Conservation (phyloP, 2,113 vertebrate species). For the Condylura cristata region DNA sequence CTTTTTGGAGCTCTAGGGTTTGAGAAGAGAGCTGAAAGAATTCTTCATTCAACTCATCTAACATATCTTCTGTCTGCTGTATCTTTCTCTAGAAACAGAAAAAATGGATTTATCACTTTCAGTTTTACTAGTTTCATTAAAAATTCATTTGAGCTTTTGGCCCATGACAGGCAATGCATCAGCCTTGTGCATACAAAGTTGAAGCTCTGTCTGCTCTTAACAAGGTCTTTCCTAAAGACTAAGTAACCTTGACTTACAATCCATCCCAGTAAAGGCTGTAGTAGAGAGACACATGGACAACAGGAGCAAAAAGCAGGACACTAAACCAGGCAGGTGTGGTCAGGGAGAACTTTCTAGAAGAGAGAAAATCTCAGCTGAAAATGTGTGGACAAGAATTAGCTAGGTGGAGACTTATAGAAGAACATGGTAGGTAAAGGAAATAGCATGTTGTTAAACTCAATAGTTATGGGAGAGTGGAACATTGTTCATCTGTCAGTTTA, state of each 20-base stretch:
- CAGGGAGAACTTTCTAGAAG: neutral
- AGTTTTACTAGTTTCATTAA: neutral
- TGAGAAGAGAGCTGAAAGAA: constrained; percentile 64
- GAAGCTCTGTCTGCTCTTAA: neutral
- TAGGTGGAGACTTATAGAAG: neutral
- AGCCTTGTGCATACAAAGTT: neutral
- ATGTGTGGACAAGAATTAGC: neutral
- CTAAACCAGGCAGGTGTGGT: neutral
- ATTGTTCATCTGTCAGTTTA: neutral
- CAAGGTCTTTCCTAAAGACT: neutral
- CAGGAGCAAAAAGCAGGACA: neutral
- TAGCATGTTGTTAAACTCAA: neutral
- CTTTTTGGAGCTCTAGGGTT: constrained; percentile 36
- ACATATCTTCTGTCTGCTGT: constrained; percentile 47
- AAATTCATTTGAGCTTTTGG: neutral
- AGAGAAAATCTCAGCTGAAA: neutral
- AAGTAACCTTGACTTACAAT: neutral
- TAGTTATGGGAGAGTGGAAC: neutral
- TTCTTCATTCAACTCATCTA: constrained; percentile 67
- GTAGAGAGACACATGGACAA: neutral
- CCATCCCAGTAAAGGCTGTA: neutral
- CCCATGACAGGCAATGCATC: neutral
- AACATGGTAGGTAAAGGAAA: neutral
- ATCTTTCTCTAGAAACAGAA: constrained; percentile 66
- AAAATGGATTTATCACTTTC: neutral